These are phyloP conservation scores for Hirundichthys speculiger DNA, from an alignment of 2,113 vertebrate genomes.

Conservation along the genomic window DNA sequence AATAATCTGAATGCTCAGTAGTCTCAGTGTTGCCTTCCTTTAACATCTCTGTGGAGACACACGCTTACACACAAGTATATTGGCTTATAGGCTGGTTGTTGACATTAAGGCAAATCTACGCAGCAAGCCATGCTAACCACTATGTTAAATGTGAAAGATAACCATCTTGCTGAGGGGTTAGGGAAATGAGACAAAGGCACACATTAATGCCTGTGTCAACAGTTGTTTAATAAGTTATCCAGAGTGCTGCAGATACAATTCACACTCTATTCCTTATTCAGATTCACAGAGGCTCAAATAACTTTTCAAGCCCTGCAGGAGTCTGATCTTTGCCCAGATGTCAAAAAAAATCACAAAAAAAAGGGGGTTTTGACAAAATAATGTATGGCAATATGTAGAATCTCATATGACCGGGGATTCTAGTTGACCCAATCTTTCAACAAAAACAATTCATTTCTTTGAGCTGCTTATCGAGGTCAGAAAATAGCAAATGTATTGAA, in stretches of 20 bases:
- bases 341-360: background rate
- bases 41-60: background rate
- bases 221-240: conserved; percentile 36
- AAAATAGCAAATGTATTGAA: background rate
- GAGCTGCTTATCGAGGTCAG: background rate
- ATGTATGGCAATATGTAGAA: conserved; percentile 1
- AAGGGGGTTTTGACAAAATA: background rate
- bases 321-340: conserved; percentile 3
- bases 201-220: conserved; percentile 16
- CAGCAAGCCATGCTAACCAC: conserved; percentile 1
- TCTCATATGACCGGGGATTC: conserved; percentile 5
- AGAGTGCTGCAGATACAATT: conserved; percentile 23
- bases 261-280: conserved; percentile 1
- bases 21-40: too few relatives aligned
- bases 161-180: background rate
- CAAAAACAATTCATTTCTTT: conserved; percentile 23
- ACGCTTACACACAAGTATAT: too few relatives aligned
- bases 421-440: conserved; percentile 9
- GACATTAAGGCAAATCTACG: conserved; percentile 15
- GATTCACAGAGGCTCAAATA: background rate
- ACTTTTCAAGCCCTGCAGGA: conserved; percentile 8
- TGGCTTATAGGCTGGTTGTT: background rate
- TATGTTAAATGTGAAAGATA: conserved; percentile 25
- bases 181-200: conserved; percentile 14
- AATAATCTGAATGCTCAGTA: too few relatives aligned